Percentiles rank a stretch among this genome's conserved stretches.
Conservation (phyloP, 92 coral and sea anemone genomes). For the Epizoanthus illoricatus region DNA sequence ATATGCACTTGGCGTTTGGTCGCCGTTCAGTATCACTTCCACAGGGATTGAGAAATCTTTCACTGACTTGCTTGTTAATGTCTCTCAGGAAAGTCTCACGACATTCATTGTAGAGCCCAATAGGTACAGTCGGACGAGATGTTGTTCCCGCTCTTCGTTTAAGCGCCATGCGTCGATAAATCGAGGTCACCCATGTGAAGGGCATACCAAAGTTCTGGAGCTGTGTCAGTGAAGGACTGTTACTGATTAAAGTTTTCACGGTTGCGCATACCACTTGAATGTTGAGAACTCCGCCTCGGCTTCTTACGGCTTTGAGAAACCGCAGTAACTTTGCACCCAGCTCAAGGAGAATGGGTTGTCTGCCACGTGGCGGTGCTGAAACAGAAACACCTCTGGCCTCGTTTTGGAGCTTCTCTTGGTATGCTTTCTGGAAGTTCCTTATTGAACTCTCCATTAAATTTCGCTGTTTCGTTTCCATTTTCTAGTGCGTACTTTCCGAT, state of each 20-base stretch:
- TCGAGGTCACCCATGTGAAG: background rate
- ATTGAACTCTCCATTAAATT: slow-evolving; percentile 21
- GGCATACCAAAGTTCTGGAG: slow-evolving; percentile 17
- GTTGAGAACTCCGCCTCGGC: slow-evolving; percentile 23
- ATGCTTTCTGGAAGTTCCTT: slow-evolving; percentile 9
- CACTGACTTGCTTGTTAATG: slow-evolving; percentile 8
- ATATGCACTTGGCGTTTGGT: slow-evolving; percentile 19
- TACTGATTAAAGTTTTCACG: background rate
- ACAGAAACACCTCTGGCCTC: slow-evolving; percentile 15
- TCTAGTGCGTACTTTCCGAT: slow-evolving; percentile 15
- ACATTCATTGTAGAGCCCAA: slow-evolving; percentile 29
- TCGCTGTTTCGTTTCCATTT: slow-evolving; percentile 24
- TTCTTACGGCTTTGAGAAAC: slow-evolving; percentile 23
- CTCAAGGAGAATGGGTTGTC: slow-evolving; percentile 36
- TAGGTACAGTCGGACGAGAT: slow-evolving; percentile 9
- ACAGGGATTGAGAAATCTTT: background rate
- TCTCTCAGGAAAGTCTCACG: slow-evolving; percentile 23
- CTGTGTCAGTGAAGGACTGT: slow-evolving; percentile 23
- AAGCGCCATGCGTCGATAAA: background rate
- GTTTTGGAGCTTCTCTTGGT: slow-evolving; percentile 5
- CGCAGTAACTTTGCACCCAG: slow-evolving; percentile 15
- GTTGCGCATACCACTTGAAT: slow-evolving; percentile 8
- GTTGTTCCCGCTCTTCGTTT: slow-evolving; percentile 28
- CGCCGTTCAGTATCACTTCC: slow-evolving; percentile 18
- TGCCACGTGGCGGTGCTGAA: slow-evolving; percentile 3